phyloP scores from a whole-genome alignment of 2,113 vertebrate species.

The Ifrita kowaldi region DNA sequence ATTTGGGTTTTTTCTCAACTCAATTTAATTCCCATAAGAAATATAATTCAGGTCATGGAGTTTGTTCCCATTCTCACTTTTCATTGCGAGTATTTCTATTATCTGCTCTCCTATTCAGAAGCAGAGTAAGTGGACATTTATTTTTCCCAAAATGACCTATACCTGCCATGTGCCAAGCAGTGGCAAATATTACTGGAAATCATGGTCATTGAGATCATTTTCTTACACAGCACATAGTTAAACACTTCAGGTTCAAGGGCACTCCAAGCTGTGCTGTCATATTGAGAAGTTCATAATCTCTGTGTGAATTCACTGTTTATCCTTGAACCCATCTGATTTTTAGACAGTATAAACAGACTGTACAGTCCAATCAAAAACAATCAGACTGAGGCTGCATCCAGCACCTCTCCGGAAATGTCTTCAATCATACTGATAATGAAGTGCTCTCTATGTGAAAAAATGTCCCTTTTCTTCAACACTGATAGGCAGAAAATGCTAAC shows the following conservation, averaged over 20 bases:
- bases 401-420: background rate
- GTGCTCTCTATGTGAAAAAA: background rate
- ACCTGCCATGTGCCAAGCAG: background rate
- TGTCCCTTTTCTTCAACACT: background rate
- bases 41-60: background rate
- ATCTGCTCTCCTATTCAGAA: background rate
- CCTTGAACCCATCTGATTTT: background rate
- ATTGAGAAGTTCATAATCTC: background rate
- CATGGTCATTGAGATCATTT: background rate
- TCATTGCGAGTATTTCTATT: background rate
- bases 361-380: background rate
- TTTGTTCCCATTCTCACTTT: background rate
- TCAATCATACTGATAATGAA: background rate
- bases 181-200: background rate
- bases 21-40: background rate
- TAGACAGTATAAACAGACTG: background rate
- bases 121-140: background rate
- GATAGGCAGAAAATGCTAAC: background rate
- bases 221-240: background rate
- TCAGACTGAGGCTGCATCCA: background rate
- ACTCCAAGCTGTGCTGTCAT: background rate
- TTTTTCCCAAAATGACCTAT: background rate
- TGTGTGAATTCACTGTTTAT: background rate
- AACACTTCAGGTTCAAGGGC: background rate
- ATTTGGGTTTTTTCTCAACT: background rate